Conservation (phyloP, 2,113 vertebrate genomes). For the Sphaerodactylus townsendi region DNA sequence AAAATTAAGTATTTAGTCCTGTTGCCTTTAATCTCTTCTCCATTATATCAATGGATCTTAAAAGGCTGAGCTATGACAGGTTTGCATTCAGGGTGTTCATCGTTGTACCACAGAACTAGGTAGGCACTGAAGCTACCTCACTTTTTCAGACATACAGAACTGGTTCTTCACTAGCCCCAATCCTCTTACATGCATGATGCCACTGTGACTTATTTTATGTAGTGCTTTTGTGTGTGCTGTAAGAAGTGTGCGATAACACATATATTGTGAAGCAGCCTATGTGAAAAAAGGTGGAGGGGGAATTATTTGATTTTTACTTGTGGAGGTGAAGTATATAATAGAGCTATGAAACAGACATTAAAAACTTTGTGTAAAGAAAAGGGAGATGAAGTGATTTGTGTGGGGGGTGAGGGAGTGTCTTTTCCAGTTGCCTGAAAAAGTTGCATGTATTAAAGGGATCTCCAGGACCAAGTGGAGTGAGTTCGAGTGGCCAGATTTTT, state of each 20-base stretch:
- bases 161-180: slow-evolving; percentile 4
- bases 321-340: slow-evolving; percentile 20
- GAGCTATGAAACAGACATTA: slow-evolving; percentile 55
- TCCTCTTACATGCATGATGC: slow-evolving; percentile 46
- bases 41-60: not conserved
- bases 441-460: not conserved
- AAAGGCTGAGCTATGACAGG: not conserved
- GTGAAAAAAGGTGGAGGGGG: not conserved
- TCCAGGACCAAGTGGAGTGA: not conserved
- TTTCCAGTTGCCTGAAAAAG: not conserved
- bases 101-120: not conserved
- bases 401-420: too few species aligned
- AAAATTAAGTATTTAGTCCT: not conserved
- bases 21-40: not conserved
- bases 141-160: slow-evolving; percentile 49
- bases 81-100: not conserved
- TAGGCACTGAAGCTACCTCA: slow-evolving; percentile 47
- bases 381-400: not conserved
- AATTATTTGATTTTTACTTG: slow-evolving; percentile 12
- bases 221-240: slow-evolving; percentile 17
- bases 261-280: slow-evolving; percentile 34
- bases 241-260: slow-evolving; percentile 22
- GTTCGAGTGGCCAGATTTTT: not conserved
- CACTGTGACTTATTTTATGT: slow-evolving; percentile 37
- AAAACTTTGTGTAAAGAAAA: slow-evolving; percentile 47